These are phyloP conservation scores for Oligia latruncula DNA, from an alignment of 2,888 invertebrate species.

Conservation along the genomic window DNA sequence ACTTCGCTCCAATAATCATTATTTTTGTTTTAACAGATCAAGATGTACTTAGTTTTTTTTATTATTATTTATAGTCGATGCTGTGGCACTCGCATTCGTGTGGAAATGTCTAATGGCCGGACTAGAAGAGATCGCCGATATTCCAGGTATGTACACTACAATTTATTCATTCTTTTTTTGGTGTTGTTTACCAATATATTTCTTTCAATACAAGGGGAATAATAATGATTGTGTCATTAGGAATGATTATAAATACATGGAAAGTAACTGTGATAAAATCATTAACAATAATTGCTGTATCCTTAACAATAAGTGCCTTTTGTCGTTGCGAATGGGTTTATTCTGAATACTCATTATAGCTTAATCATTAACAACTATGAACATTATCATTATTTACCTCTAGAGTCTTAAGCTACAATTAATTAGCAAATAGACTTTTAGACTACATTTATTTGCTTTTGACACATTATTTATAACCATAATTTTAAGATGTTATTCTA, in stretches of 20 bases:
- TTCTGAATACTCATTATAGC: slow-evolving; percentile 9
- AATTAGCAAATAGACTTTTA: slow-evolving; percentile 29
- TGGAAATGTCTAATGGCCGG: slow-evolving; percentile 97
- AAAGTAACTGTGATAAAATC: background rate
- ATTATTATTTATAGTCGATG: slow-evolving; percentile 91
- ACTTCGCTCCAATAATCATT: background rate
- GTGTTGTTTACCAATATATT: slow-evolving; percentile 43
- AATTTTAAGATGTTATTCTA: slow-evolving; percentile 40
- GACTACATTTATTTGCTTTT: slow-evolving; percentile 48
- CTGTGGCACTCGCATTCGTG: slow-evolving; percentile 96
- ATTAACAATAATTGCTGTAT: slow-evolving; percentile 1
- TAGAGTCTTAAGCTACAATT: slow-evolving; percentile 26
- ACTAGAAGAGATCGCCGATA: slow-evolving; percentile 93
- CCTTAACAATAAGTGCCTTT: slow-evolving; percentile 1
- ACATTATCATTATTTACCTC: slow-evolving; percentile 43
- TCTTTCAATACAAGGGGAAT: slow-evolving; percentile 16
- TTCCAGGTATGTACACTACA: slow-evolving; percentile 68
- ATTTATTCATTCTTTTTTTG: slow-evolving; percentile 17
- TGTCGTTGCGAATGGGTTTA: slow-evolving; percentile 4
- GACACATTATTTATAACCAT: slow-evolving; percentile 39
- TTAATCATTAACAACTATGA: slow-evolving; percentile 22
- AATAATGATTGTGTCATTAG: slow-evolving; percentile 28
- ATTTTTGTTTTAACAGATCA: background rate
- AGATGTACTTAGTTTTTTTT: background rate
- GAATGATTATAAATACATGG: background rate